These are phyloP conservation scores for Paratrypauchen microcephalus DNA, from an alignment of 2,797 vertebrate genomes.

Conservation along the genomic window DNA sequence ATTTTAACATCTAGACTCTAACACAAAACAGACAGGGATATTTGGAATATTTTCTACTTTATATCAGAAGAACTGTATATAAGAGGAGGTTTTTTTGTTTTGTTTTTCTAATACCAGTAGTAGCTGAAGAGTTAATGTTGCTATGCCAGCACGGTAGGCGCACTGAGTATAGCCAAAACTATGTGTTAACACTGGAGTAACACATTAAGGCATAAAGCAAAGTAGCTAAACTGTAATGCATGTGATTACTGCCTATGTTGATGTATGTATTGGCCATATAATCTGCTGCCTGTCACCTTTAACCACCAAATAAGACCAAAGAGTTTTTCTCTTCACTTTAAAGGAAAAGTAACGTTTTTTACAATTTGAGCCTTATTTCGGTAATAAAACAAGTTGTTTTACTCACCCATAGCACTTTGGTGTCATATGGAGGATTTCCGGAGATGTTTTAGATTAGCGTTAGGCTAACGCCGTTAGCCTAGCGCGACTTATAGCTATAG, in stretches of 20 bases:
- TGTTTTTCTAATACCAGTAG: slow-evolving; percentile 10
- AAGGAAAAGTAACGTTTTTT: too few relatives aligned
- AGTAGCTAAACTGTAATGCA: slow-evolving; percentile 4
- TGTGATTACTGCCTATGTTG: neutral
- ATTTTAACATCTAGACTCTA: slow-evolving; percentile 19
- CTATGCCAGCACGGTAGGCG: slow-evolving; percentile 35
- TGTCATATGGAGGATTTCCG: too few relatives aligned
- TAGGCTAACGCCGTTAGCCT: too few relatives aligned
- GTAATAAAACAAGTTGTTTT: too few relatives aligned
- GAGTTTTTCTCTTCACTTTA: neutral
- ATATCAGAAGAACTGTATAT: slow-evolving; percentile 27
- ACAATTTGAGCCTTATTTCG: too few relatives aligned
- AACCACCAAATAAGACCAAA: neutral
- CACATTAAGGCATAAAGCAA: slow-evolving; percentile 1
- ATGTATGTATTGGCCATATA: too few relatives aligned
- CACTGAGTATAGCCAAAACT: slow-evolving; percentile 4
- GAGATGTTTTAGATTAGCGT: too few relatives aligned
- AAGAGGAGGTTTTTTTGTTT: slow-evolving; percentile 11
- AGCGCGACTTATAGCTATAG: too few relatives aligned
- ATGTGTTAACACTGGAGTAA: slow-evolving; percentile 17
- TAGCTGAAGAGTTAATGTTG: slow-evolving; percentile 25
- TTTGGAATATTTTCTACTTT: slow-evolving; percentile 18
- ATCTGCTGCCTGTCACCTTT: neutral
- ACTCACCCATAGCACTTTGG: too few relatives aligned
- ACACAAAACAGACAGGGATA: slow-evolving; percentile 28